Evolutionary conservation across 2,113 vertebrate genomes (phyloP).

Genomic region (Anser brachyrhynchus): DNA sequence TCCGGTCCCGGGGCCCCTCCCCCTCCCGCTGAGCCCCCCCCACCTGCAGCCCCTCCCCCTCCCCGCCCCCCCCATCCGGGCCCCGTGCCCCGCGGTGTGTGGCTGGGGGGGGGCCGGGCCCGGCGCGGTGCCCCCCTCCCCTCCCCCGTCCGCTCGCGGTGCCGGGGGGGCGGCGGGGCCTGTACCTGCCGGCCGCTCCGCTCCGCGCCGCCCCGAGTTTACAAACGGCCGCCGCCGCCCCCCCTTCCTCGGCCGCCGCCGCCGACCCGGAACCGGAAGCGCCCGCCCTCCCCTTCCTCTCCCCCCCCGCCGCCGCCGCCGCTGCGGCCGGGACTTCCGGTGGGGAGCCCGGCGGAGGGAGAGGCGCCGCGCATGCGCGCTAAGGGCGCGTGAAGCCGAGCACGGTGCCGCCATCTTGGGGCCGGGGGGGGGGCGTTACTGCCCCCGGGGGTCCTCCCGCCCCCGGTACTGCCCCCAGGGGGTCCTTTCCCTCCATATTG

Average conservation of each 20-base stretch:
- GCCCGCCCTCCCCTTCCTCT: neutral
- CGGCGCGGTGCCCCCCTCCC: neutral
- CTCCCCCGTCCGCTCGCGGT: too few relatives aligned
- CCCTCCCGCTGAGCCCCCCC: neutral
- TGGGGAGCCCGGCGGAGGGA: neutral
- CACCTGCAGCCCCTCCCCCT: neutral
- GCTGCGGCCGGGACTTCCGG: neutral
- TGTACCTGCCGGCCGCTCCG: neutral
- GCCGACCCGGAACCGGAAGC: conserved; percentile 9
- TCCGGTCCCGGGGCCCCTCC: too few relatives aligned
- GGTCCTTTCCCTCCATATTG: neutral
- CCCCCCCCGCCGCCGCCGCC: too few relatives aligned
- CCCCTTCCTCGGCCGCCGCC: neutral
- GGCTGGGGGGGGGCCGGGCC: neutral
- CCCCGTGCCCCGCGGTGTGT: neutral
- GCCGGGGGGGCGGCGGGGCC: neutral
- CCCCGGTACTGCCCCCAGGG: neutral
- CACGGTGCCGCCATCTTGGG: neutral
- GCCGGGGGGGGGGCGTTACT: neutral
- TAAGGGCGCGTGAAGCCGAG: neutral
- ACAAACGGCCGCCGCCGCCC: neutral
- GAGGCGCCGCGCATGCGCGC: neutral
- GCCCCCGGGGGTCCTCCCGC: neutral
- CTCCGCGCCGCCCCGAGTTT: neutral
- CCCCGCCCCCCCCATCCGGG: too few relatives aligned